Evolutionary conservation across 2,113 vertebrate genomes (phyloP), one percentile per base, ranked within the genome.

Genomic region (Sebastes fasciatus): DNA sequence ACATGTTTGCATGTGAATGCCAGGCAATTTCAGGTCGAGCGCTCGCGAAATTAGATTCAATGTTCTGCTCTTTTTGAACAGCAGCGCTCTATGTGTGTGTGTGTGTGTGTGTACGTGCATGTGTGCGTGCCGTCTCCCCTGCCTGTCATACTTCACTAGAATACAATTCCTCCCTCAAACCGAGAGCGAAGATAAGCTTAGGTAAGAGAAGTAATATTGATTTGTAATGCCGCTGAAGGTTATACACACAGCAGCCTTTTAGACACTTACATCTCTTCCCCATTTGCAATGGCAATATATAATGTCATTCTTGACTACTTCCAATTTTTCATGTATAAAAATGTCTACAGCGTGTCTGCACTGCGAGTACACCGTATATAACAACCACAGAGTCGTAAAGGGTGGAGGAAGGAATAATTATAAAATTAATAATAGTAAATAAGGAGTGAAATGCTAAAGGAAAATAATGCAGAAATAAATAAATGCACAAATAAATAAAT

Each of bases 11-110:
- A 86, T 85, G 69, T 79, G 89, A 94, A 94, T 82, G 87, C 90
- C 91, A 91, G 89, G 88, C 85, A 91, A 89, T 93, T 94, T 91
- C 82, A 87, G 84, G 84, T 92, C 11, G 82, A 73, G 83, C 68
- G 65, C 80, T 65, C 55, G 19, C 40, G 13, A 85, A 91, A 90
- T 84, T 71, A 92, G 82, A 93, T 77, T 62, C 76, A 78, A 74
- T 72, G 85, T 83, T 89, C 26, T 58, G 86, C 87, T 84, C 72
- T 46, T 83, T 89, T 64, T 78, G 54, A 80, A 58, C 85, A 71
- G 88, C 67, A 57, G 6, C 4, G 79, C 70, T 23, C n/a, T 19
- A 5, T 17, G 16, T 9, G 57, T 40, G 63, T 19, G n/a, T 4
- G 23, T 45, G 73, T 19, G 62, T 43, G 78, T 26, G 51, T 63